Evolutionary conservation across 2,113 vertebrate species (phyloP).

Genomic region (Pipa parva): DNA sequence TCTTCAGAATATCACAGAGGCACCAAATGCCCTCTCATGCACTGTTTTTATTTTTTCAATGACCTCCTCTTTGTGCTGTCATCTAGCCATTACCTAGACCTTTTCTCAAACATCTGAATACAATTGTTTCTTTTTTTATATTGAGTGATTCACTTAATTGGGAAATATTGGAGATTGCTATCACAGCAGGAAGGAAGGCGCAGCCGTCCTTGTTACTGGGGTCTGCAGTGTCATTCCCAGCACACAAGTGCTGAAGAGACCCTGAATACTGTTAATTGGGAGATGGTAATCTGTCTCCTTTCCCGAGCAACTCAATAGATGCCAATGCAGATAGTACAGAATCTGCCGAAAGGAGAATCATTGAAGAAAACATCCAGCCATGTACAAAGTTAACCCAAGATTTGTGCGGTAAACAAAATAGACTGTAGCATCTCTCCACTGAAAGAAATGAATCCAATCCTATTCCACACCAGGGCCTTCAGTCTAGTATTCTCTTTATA

Average conservation of each 20-base stretch:
- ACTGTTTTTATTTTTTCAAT: conserved; percentile 26
- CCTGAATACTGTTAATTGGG: conserved; percentile 31
- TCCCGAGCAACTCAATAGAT: conserved; percentile 28
- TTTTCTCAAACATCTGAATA: conserved; percentile 22
- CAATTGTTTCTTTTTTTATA: conserved; percentile 36
- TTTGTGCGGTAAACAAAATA: not conserved
- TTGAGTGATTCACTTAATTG: conserved; percentile 34
- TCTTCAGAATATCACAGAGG: not conserved
- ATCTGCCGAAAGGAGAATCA: conserved; percentile 2
- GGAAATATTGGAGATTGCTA: conserved; percentile 40
- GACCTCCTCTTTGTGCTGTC: conserved; percentile 35
- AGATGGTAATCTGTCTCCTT: conserved; percentile 40
- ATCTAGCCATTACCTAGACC: conserved; percentile 26
- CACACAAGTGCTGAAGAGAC: conserved; percentile 10
- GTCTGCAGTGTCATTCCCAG: conserved; percentile 9
- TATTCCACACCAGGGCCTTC: not conserved
- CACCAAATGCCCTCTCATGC: conserved; percentile 15
- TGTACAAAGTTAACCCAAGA: conserved; percentile 4
- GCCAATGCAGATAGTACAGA: conserved; percentile 10
- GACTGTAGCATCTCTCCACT: not conserved
- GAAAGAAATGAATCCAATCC: conserved; percentile 1
- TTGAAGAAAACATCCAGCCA: not conserved
- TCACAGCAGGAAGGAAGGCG: conserved; percentile 9
- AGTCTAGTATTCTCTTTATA: not conserved
- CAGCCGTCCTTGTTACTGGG: conserved; percentile 1